Percentiles rank a stretch among this genome's conserved stretches.
phyloP scores from a whole-genome alignment of 2,113 vertebrate species.

The Prunella fulvescens region DNA sequence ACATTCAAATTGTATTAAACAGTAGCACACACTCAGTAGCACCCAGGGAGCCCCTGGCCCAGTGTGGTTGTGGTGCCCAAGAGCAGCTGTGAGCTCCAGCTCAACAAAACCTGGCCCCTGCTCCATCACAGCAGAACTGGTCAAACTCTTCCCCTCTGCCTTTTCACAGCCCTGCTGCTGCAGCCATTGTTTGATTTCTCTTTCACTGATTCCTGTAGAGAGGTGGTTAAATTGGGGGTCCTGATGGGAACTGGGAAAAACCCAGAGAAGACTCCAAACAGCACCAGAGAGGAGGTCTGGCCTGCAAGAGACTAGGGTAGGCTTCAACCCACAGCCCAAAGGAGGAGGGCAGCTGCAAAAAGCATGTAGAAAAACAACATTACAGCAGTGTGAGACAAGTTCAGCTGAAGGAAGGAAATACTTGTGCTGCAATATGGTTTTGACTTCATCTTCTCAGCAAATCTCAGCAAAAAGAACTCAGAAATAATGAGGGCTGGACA shows the following conservation, averaged over 20 bases:
- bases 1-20: background rate
- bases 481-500: background rate
- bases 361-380: background rate
- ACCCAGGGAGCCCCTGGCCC: background rate
- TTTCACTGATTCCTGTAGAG: background rate
- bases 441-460: background rate
- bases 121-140: background rate
- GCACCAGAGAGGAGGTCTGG: fast-evolving
- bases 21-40: background rate
- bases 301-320: background rate
- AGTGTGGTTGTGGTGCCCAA: fast-evolving
- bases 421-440: background rate
- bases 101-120: background rate
- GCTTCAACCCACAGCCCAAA: background rate
- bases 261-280: background rate
- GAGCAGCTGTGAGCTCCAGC: background rate
- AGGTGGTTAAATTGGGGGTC: background rate
- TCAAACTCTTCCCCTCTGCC: background rate
- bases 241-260: background rate
- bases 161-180: background rate
- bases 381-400: background rate
- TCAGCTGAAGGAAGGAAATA: background rate
- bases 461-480: background rate
- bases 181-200: background rate
- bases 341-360: background rate